Base-by-base conservation (phyloP, 1,140 invertebrate genomes). In the Carposina sasakii region DNA sequence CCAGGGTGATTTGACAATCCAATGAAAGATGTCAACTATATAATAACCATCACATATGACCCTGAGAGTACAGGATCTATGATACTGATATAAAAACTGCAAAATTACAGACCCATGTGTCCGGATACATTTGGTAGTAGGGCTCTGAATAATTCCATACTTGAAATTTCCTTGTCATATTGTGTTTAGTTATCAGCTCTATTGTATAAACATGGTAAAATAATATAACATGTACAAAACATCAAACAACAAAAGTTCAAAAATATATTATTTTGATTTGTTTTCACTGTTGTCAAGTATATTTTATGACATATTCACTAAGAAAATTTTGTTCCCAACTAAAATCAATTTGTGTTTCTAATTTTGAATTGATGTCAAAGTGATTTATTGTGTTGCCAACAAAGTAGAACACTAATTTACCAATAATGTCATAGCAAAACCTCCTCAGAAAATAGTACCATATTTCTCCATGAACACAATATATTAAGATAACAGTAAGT, bases 111-210 rank as follows among this genome's bases (percentile, higher is more conserved):
- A 84, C 81, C 82, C 76, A 85, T 60, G 74, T 82, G 49, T 85
- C 79, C 47, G 78, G 77, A 70, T 83, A 82, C 81, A 85, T 78
- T 72, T 81, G 71, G 54, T 82, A 85, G 67, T 78, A 76, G 37
- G 82, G 76, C 65, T 83, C 76, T 16, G 78, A 85, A 64, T 79
- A 81, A 56, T 84, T 85, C 78, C 77, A 82, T 54, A 84, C 77
- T 78, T 76, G 78, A 81, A 85, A 85, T 83, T 84, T 85, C 66
- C 82, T 69, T 41, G 77, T 81, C 82, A 85, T 85, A 46, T 67
- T 85, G 60, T 47, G 30, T 52, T 67, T 62, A 70, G 54, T 54
- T 63, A 51, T 52, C 57, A 58, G 55, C 41, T 50, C 28, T 48
- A 28, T 71, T 63, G 71, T 40, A 66, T 37, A 70, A 63, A 66